Evolutionary conservation across 1,140 invertebrate genomes (phyloP), one percentile per base, ranked within the genome.

Genomic region (Drosophila pseudoobscura): DNA sequence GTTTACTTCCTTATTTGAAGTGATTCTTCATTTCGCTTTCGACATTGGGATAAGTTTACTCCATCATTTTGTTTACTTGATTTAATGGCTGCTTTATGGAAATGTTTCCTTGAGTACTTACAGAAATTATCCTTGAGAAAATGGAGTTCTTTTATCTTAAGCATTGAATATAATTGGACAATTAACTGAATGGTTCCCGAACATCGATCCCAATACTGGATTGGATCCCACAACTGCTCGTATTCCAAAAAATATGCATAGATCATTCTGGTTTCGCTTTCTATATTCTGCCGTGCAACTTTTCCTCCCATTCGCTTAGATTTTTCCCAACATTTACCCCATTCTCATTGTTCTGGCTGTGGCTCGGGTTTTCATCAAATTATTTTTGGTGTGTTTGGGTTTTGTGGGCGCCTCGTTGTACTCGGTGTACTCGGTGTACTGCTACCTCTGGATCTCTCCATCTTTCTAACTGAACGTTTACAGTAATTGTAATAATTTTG

Each of bases 401-500:
- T 53, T 70, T 65, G 61, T 65, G 66, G 61, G 68, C 70, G 57
- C 17, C 17, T 17, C 17, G 17, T 17, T 17, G 17, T 17, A 17
- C 17, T 17, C 17, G 17, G 17, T 17, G 17, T 17, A 17, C 17
- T 17, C 17, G 17, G 17, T 0, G 17, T 17, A 17, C 17, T 17
- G 17, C 17, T 17, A 17, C 66, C 52, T 47, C 53, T 44, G 43
- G 7, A 39, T 3, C 46, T 44, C 44, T 62, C 24, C 68, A 31
- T 41, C 54, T 22, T 44, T 29, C 58, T 31, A 44, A 51, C 63
- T 39, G 26, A 80, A 49, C 78, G 82, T 87, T 85, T 85, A 85
- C 50, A 60, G 70, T 85, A 87, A 85, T 85, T 85, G 82, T 87
- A 78, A 85, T 85, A 85, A 85, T 85, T 87, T 82, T 49, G 62